These are phyloP conservation scores for Fragariocoptes setiger DNA, from an alignment of 1,140 invertebrate genomes.

Conservation along the genomic window DNA sequence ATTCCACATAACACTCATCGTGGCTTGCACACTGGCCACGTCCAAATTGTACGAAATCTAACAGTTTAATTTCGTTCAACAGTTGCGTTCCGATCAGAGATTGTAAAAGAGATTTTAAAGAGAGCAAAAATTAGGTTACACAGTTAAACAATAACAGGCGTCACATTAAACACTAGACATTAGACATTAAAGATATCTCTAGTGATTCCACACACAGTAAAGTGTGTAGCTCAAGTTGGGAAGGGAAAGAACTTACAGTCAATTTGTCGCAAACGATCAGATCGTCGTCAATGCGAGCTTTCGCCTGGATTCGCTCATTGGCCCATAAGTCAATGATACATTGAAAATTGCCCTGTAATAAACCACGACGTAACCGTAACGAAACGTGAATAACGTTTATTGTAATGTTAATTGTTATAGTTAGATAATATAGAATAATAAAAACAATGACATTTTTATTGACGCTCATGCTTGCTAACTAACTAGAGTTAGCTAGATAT, in stretches of 20 bases:
- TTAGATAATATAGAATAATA: neutral
- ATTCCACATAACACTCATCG: too few species aligned
- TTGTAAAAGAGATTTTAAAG: neutral
- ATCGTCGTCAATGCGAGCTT: constrained; percentile 33
- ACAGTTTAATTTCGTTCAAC: too few species aligned
- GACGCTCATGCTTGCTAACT: too few species aligned
- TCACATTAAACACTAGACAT: neutral
- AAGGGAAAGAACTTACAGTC: constrained; percentile 21
- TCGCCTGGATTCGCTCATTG: constrained; percentile 49
- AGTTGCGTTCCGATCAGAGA: neutral
- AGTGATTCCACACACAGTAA: neutral
- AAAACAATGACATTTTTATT: too few species aligned
- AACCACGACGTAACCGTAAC: neutral
- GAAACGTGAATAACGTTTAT: neutral
- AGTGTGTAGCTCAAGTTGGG: neutral
- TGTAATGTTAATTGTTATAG: neutral
- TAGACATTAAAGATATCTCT: neutral
- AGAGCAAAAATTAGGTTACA: neutral
- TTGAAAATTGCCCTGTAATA: constrained; percentile 25
- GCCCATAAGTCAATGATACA: constrained; percentile 61
- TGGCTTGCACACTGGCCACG: too few species aligned
- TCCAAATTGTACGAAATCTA: too few species aligned
- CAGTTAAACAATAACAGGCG: neutral
- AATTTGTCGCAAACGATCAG: constrained; percentile 57
- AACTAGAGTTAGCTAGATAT: too few species aligned